Base-by-base conservation (phyloP, 2,797 vertebrate genomes). In the Lepidocolaptes lacrymiger region DNA sequence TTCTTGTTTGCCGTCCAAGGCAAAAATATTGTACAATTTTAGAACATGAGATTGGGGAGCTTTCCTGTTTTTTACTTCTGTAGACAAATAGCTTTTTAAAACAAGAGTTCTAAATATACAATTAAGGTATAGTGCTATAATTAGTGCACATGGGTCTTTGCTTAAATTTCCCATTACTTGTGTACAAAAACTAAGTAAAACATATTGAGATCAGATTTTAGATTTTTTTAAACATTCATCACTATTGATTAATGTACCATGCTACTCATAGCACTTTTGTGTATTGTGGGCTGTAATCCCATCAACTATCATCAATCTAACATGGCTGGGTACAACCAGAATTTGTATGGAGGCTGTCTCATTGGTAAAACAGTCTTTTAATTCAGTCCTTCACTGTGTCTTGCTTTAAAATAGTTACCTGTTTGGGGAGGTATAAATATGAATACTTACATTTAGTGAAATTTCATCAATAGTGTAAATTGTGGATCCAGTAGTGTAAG, bases 161-260 rank as follows among this genome's bases (percentile, higher is more conserved):
- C 49, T 90, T 88, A 79, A 51, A 79, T 91, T 93, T 92, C 28
- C 37, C 13, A 22, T 85, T 86, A 52, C 32, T 85, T 85, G 51
- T 28, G 1, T 59, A 37, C 37, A 85, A 71, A 92, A 85, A 49
- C 75, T n/a, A 63, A 73, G 36, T 24, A 84, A 85, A 92, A 77
- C 48, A 55, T 85, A 79, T 1, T 92, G 71, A 82, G 59, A 87
- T 58, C 30, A 15, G 64, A 75, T 55, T 86, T 78, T 9, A 84
- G 56, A 26, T 24, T 41, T 37, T 91, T 91, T 69, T 27, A 14
- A 27, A 28, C 26, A 26, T 32, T 93, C 28, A 48, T 86, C 62
- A 22, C n/a, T 62, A 55, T 41, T 92, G 87, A 91, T 81, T 86
- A 92, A 89, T 91, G 92, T 89, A 62, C n/a, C 12, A 16, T 75